Base-by-base conservation (phyloP, 2,797 vertebrate genomes). In the Capromys pilorides region DNA sequence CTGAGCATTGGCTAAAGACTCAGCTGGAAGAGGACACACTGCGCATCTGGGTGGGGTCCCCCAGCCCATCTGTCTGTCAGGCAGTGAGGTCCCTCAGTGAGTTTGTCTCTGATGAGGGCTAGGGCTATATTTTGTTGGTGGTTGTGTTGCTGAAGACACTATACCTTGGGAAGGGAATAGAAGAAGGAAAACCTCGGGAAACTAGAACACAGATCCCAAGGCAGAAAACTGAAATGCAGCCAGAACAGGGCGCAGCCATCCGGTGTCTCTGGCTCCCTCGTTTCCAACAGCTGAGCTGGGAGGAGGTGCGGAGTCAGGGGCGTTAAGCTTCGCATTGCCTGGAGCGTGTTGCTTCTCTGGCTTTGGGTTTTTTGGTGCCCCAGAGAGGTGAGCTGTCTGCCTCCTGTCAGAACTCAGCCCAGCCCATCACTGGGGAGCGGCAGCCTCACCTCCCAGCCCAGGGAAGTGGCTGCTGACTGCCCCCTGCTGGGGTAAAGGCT, bases 401-500 rank as follows among this genome's bases (percentile, higher is more conserved):
- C 11, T n/a, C 7, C 7, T 11, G 13, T n/a, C 4, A 16, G 16
- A 19, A 59, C 64, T 66, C 10, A 45, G 10, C 71, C 24, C 5
- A 1, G 57, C 39, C 59, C 5, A 0, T 59, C 14, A 0, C 69
- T 8, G 22, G 87, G 78, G 39, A 73, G 9, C 6, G 66, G 54
- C 2, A 57, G 67, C 26, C 51, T 28, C 57, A 2, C 31, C 2
- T 3, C 2, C 57, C 28, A 22, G 83, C 39, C 28, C n/a, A 28
- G 39, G 54, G 82, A 22, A 2, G 51, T 13, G 26, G 71, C n/a
- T 12, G 4, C 49, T n/a, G 31, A 2, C 61, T 0, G 0, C 14
- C 10, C 12, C 66, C 57, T 45, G 3, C 66, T 26, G 67, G 21
- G 71, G 57, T 36, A 1, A 51, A 5, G 54, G 31, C 85, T 16